phyloP scores from a whole-genome alignment of 2,888 invertebrate genomes.

The Drosophila histrio region DNA sequence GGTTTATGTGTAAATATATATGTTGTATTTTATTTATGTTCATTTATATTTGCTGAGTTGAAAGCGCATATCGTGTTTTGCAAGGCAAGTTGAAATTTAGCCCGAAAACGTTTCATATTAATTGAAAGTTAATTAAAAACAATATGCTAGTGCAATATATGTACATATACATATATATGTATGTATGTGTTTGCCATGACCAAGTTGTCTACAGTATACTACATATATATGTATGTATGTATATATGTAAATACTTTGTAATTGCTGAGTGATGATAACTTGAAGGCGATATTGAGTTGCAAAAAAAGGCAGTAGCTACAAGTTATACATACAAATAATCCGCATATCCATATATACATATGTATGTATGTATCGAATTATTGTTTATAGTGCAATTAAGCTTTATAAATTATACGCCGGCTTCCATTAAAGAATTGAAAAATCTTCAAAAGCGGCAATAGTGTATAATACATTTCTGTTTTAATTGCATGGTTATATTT shows the following conservation, averaged over 20 bases:
- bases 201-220: slow-evolving; percentile 14
- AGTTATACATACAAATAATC: no score
- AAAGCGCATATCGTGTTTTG: slow-evolving; percentile 39
- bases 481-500: background rate
- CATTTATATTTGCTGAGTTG: slow-evolving; percentile 24
- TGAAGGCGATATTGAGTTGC: slow-evolving; percentile 1
- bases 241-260: background rate
- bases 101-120: slow-evolving; percentile 30
- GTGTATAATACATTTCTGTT: slow-evolving; percentile 7
- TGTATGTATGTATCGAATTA: background rate
- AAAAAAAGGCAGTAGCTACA: no score
- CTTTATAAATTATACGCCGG: background rate
- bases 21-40: slow-evolving; percentile 1
- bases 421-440: slow-evolving; percentile 4
- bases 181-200: slow-evolving; percentile 5
- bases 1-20: slow-evolving; percentile 4
- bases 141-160: slow-evolving; percentile 14
- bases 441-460: background rate
- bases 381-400: slow-evolving; percentile 11
- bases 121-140: slow-evolving; percentile 55
- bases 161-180: background rate
- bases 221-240: background rate
- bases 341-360: no score
- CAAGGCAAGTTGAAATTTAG: slow-evolving; percentile 29
- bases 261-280: background rate